Conservation (phyloP, 2,113 vertebrate genomes). For the Macaca fascicularis region T2T-MFA8v1.1 NC_088385.1:98406501-98407000, state of each 20-base stretch:
- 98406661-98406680: neutral
- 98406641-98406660: neutral
- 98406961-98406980: neutral
- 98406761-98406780: neutral
- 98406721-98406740: neutral
- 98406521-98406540: constrained; percentile 44
- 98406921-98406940: neutral
- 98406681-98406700: neutral
- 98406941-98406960: constrained; percentile 15
- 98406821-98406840: constrained; percentile 15
- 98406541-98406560: constrained; percentile 8
- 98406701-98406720: neutral
- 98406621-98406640: neutral
- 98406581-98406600: neutral
- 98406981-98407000: constrained; percentile 27
- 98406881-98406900: neutral
- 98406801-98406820: neutral
- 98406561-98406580: neutral
- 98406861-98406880: neutral
- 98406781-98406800: neutral
- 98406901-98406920: neutral
- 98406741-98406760: neutral
- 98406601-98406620: neutral
- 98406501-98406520: neutral
- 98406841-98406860: neutral